These are phyloP conservation scores for Montipora foliosa DNA, from an alignment of 64 coral and sea anemone genomes.

Conservation along the genomic window DNA sequence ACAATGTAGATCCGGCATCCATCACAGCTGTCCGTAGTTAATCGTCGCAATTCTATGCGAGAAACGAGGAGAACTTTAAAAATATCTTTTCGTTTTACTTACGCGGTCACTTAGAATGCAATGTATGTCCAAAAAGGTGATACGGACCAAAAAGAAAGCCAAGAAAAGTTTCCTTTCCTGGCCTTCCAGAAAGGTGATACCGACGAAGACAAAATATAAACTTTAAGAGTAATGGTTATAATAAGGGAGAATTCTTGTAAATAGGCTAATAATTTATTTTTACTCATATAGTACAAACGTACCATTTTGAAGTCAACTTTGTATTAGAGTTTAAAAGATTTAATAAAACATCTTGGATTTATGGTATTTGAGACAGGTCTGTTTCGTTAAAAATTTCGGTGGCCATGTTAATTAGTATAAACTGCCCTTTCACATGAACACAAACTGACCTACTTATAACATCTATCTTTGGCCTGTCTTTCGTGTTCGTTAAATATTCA, in stretches of 20 bases:
- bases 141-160: no score
- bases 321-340: background rate
- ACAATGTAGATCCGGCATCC: background rate
- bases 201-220: background rate
- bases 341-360: constrained; percentile 9
- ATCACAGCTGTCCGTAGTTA: background rate
- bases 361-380: background rate
- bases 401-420: no score
- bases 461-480: background rate
- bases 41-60: background rate
- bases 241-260: constrained; percentile 13
- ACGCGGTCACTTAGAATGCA: no score
- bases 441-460: no score
- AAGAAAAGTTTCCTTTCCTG: no score
- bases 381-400: background rate
- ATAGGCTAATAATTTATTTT: constrained; percentile 55
- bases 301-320: constrained; percentile 20
- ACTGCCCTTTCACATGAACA: no score
- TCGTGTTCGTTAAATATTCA: background rate
- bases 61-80: no score
- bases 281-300: constrained; percentile 5
- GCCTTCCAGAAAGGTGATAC: no score
- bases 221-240: background rate
- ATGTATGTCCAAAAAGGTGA: no score
- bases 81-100: no score